Evolutionary conservation across 2,888 invertebrate species (phyloP).

Genomic region (Lepidonotus clava): DNA sequence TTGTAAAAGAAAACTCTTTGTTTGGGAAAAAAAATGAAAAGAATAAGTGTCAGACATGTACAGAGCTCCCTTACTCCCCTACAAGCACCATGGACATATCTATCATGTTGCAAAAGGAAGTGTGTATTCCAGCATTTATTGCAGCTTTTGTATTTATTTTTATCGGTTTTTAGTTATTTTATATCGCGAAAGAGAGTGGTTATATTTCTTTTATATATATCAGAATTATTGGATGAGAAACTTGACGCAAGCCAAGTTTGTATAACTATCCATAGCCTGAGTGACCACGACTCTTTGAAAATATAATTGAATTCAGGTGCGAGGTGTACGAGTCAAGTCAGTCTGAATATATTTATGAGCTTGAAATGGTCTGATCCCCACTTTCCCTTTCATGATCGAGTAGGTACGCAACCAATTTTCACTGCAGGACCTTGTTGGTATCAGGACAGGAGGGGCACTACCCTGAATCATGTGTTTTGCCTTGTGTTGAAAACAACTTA

Average conservation of each 20-base stretch:
- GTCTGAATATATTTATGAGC: not conserved
- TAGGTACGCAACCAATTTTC: too few relatives aligned
- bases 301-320: not conserved
- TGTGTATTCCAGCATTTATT: conserved; percentile 47
- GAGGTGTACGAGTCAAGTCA: not conserved
- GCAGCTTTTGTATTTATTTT: conserved; percentile 53
- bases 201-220: conserved; percentile 31
- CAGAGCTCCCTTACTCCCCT: not conserved
- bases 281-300: not conserved
- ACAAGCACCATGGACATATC: conserved; percentile 17
- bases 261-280: not conserved
- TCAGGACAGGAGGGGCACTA: not conserved
- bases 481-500: conserved; percentile 19
- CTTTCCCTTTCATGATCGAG: too few relatives aligned
- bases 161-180: conserved; percentile 41
- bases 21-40: not conserved
- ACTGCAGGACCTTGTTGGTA: not conserved
- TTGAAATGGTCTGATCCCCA: conserved; percentile 9
- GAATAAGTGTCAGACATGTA: not conserved
- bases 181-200: not conserved
- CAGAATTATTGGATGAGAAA: not conserved
- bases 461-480: not conserved
- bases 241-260: not conserved
- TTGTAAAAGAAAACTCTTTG: not conserved
- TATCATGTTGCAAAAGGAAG: conserved; percentile 46